A percentile compares a stretch with the other conserved stretches of the same genome.
These are phyloP conservation scores for Zingel zingel DNA, from an alignment of 2,113 vertebrate species.

Conservation along the genomic window DNA sequence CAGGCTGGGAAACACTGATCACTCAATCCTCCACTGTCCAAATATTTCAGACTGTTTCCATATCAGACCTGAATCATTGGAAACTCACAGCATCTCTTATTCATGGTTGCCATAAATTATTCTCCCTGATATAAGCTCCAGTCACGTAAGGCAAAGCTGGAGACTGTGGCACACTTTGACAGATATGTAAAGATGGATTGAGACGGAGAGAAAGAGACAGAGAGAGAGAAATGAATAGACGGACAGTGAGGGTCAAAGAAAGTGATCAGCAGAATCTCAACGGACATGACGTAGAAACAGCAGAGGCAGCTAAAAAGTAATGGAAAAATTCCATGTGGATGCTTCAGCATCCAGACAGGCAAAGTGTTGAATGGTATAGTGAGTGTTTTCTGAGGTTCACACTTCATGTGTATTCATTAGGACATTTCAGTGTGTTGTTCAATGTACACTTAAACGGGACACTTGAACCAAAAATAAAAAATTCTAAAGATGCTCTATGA, in stretches of 20 bases:
- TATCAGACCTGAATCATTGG: slow-evolving; percentile 82
- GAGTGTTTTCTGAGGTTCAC: not conserved
- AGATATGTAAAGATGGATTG: slow-evolving; percentile 47
- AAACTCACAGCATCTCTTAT: slow-evolving; percentile 84
- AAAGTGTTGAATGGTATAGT: not conserved
- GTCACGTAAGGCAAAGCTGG: slow-evolving; percentile 85
- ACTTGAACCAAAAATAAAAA: not conserved
- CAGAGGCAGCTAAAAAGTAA: not conserved
- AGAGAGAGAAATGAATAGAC: slow-evolving; percentile 41
- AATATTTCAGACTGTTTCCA: slow-evolving; percentile 85
- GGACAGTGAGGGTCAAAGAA: slow-evolving; percentile 30
- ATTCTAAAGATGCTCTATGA: not conserved
- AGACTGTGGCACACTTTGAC: slow-evolving; percentile 66
- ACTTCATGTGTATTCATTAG: not conserved
- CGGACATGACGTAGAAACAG: slow-evolving; percentile 2
- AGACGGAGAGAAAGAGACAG: slow-evolving; percentile 33
- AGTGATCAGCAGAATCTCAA: slow-evolving; percentile 43
- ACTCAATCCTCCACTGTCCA: slow-evolving; percentile 80
- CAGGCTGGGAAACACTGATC: slow-evolving; percentile 79
- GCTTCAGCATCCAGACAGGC: not conserved
- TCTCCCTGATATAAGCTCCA: slow-evolving; percentile 85
- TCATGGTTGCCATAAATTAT: slow-evolving; percentile 85
- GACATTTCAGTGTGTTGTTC: not conserved
- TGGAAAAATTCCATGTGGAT: not conserved
- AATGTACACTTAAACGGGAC: not conserved